Conservation (phyloP, 1,140 invertebrate genomes). For the Apis dorsata region DNA sequence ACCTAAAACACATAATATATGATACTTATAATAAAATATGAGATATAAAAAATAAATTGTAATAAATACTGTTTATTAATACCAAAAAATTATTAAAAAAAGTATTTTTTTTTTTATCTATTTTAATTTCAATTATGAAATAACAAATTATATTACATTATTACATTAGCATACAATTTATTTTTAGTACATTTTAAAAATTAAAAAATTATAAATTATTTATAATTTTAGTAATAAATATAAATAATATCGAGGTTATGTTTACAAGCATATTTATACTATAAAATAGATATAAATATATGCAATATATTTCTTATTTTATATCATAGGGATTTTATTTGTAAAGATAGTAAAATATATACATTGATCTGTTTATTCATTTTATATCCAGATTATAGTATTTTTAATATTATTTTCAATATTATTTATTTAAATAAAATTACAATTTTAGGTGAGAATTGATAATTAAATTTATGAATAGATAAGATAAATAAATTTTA, state of each 20-base stretch:
- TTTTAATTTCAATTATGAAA: not conserved
- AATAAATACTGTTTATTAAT: not conserved
- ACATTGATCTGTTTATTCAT: too few relatives aligned
- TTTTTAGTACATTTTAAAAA: not conserved
- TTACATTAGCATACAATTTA: not conserved
- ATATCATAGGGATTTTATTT: too few relatives aligned
- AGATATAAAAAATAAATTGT: not conserved
- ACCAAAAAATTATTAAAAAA: not conserved
- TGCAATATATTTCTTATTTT: too few relatives aligned
- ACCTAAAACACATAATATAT: not conserved
- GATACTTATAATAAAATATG: not conserved
- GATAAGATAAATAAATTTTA: too few relatives aligned
- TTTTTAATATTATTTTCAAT: too few relatives aligned
- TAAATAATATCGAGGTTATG: not conserved
- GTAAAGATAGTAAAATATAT: too few relatives aligned
- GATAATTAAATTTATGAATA: too few relatives aligned
- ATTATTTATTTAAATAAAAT: too few relatives aligned
- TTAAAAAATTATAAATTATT: not conserved
- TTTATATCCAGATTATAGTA: too few relatives aligned
- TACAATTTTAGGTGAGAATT: too few relatives aligned
- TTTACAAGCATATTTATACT: constrained; percentile 12
- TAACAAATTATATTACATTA: not conserved
- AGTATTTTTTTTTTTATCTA: not conserved
- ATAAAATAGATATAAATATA: too few relatives aligned
- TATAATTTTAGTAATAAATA: not conserved